Conservation (phyloP, 1,140 invertebrate species). For the Ptiloglossa arizonensis region DNA sequence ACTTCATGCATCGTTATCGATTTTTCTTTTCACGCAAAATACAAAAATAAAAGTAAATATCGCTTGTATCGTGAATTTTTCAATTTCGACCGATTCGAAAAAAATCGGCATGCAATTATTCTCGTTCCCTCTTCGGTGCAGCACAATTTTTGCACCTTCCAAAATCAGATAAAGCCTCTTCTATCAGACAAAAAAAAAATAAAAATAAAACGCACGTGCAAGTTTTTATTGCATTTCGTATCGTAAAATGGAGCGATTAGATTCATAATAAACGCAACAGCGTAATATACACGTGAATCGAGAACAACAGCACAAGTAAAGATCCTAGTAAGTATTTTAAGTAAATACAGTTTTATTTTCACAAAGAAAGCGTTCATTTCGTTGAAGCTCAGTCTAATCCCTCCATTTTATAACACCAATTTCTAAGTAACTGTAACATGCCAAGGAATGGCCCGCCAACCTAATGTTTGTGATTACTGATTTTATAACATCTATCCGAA, state of each 20-base stretch:
- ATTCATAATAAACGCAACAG: neutral
- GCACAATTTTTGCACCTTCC: neutral
- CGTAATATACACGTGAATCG: neutral
- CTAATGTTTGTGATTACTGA: constrained; percentile 8
- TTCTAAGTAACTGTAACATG: constrained; percentile 12
- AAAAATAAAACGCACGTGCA: constrained; percentile 24
- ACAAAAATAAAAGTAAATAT: constrained; percentile 27
- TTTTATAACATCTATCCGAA: constrained; percentile 22
- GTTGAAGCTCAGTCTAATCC: constrained; percentile 38
- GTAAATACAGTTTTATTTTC: constrained; percentile 5
- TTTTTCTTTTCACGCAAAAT: constrained; percentile 6
- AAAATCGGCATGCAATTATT: constrained; percentile 16
- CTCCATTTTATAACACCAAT: constrained; percentile 58
- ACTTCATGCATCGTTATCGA: constrained; percentile 9
- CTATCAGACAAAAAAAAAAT: neutral
- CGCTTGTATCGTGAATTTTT: neutral
- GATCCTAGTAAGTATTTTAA: neutral
- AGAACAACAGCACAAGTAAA: neutral
- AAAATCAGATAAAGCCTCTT: constrained; percentile 10
- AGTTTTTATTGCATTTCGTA: constrained; percentile 33
- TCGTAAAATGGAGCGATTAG: constrained; percentile 62
- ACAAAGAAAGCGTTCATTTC: neutral
- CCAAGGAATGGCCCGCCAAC: constrained; percentile 57
- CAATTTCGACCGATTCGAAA: constrained; percentile 13
- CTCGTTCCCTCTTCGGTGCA: neutral